These are phyloP conservation scores for Poecilus cupreus DNA, from an alignment of 2,888 invertebrate species.

Conservation along the genomic window DNA sequence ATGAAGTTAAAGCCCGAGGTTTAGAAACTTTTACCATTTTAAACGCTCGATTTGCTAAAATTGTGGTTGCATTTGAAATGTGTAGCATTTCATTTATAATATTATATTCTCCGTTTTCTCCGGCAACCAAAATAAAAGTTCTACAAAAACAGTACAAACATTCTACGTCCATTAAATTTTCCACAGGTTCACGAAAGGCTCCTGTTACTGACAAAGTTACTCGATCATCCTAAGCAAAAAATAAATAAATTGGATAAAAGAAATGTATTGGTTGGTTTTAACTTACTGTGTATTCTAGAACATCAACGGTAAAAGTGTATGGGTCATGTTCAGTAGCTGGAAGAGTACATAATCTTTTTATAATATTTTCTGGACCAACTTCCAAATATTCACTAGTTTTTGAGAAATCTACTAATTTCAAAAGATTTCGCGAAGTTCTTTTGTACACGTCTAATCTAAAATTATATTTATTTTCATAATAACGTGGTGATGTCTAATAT, in stretches of 20 bases:
- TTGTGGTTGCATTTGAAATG: conserved; percentile 73
- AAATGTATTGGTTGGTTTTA: not conserved
- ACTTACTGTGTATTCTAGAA: conserved; percentile 75
- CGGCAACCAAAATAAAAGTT: conserved; percentile 75
- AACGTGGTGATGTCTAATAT: not conserved
- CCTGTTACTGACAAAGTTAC: conserved; percentile 80
- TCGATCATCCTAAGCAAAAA: conserved; percentile 69
- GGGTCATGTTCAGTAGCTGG: conserved; percentile 81
- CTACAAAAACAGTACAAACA: conserved; percentile 76
- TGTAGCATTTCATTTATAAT: conserved; percentile 82
- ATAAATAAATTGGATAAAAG: conserved; percentile 27
- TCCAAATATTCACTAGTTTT: conserved; percentile 66
- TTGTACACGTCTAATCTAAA: conserved; percentile 70
- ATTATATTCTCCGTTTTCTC: conserved; percentile 75
- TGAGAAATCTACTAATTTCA: conserved; percentile 69
- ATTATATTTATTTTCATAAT: conserved; percentile 34
- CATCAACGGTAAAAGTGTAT: conserved; percentile 80
- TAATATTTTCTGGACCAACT: conserved; percentile 69
- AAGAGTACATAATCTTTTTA: conserved; percentile 73
- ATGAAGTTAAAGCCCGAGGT: conserved; percentile 58
- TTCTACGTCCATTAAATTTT: conserved; percentile 73
- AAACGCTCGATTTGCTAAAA: conserved; percentile 66
- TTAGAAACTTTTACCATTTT: conserved; percentile 63
- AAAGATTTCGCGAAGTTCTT: conserved; percentile 73
- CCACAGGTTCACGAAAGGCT: conserved; percentile 78